Conservation (phyloP, 1,140 invertebrate genomes). For the Gonatopus flavifemur region DNA sequence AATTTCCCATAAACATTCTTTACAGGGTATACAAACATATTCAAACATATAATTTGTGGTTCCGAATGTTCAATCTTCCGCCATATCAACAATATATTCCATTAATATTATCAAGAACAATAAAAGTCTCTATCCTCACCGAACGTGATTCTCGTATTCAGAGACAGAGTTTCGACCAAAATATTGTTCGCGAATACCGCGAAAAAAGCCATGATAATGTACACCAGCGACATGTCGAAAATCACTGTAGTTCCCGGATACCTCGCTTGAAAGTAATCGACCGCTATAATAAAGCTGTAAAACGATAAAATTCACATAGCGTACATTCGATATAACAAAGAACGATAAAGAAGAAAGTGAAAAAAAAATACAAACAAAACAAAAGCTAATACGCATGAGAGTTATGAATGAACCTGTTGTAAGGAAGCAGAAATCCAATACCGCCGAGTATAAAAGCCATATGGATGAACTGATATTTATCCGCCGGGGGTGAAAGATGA, state of each 20-base stretch:
- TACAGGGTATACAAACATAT: no score
- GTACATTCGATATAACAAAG: neutral
- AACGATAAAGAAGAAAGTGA: neutral
- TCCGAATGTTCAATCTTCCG: no score
- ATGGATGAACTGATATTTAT: conserved; percentile 78
- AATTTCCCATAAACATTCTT: no score
- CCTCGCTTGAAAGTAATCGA: conserved; percentile 83
- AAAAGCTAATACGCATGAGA: no score
- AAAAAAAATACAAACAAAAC: neutral
- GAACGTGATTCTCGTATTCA: conserved; percentile 83
- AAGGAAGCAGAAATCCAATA: conserved; percentile 87
- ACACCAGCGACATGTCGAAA: conserved; percentile 89
- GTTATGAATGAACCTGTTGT: conserved; percentile 91
- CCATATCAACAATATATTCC: no score
- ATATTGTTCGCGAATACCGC: conserved; percentile 86
- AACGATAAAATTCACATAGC: neutral
- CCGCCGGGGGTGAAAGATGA: conserved; percentile 69
- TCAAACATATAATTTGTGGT: no score
- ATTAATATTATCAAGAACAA: no score
- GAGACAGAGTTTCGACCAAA: conserved; percentile 77
- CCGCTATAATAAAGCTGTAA: conserved; percentile 84
- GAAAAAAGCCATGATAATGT: conserved; percentile 83
- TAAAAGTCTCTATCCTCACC: conserved; percentile 64
- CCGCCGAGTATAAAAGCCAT: conserved; percentile 80
- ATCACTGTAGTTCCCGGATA: conserved; percentile 84